These are phyloP conservation scores for Hippoglossus hippoglossus DNA, from an alignment of 2,797 vertebrate species.

Conservation along the genomic window DNA sequence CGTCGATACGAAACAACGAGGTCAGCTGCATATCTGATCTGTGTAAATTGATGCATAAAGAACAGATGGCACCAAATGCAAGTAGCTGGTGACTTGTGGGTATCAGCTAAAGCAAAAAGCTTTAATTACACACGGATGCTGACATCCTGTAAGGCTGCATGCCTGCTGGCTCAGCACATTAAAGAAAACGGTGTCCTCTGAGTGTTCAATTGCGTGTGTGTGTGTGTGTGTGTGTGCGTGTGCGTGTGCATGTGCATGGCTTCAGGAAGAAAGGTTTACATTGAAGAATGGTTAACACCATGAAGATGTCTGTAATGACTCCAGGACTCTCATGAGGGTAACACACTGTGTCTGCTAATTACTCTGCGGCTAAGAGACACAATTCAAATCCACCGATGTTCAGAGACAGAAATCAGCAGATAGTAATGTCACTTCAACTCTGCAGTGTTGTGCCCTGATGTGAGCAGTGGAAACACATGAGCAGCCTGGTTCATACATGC, in stretches of 20 bases:
- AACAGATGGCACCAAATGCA: conserved; percentile 16
- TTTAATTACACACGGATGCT: conserved; percentile 70
- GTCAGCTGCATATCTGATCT: conserved; percentile 9
- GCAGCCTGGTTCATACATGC: background rate
- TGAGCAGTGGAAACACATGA: conserved; percentile 5
- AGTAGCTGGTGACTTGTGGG: conserved; percentile 17
- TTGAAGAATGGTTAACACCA: conserved; percentile 25
- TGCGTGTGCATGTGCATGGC: conserved; percentile 2
- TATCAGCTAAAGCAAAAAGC: conserved; percentile 56
- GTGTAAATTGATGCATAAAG: conserved; percentile 22
- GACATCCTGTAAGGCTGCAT: conserved; percentile 51
- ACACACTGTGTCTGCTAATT: conserved; percentile 51
- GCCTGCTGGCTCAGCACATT: conserved; percentile 68
- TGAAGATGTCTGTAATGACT: conserved; percentile 43
- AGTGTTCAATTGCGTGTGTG: background rate
- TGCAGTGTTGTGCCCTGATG: background rate
- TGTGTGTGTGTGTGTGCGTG: conserved; percentile 14
- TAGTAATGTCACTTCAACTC: no score
- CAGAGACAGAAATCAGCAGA: conserved; percentile 1
- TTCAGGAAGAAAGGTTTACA: conserved; percentile 36
- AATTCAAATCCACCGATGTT: conserved; percentile 25
- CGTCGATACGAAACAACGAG: background rate
- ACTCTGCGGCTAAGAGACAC: conserved; percentile 48
- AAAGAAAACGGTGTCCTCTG: conserved; percentile 56
- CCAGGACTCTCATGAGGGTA: conserved; percentile 30